Conservation (phyloP, 2,113 vertebrate genomes). For the Engystomops pustulosus region DNA sequence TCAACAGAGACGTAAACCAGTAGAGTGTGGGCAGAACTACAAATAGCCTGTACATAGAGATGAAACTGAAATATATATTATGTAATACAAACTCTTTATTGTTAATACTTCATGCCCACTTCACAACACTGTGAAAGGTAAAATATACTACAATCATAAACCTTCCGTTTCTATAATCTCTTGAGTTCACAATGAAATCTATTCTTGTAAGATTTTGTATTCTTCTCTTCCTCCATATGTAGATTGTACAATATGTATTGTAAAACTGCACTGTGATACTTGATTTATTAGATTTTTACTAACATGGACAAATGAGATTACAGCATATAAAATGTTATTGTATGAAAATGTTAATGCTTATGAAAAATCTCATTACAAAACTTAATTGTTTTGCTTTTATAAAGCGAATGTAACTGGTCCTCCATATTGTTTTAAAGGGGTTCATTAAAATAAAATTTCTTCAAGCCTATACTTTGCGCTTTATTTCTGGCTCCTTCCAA, state of each 20-base stretch:
- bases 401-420: slow-evolving; percentile 34
- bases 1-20: neutral
- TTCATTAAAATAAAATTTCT: slow-evolving; percentile 52
- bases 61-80: no score
- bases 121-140: slow-evolving; percentile 12
- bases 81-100: neutral
- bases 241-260: slow-evolving; percentile 39
- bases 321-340: slow-evolving; percentile 11
- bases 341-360: slow-evolving; percentile 8
- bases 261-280: slow-evolving; percentile 48
- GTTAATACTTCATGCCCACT: neutral
- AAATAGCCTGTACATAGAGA: neutral
- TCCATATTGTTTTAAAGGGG: slow-evolving; percentile 37
- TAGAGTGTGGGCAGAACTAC: neutral
- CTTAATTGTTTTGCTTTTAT: slow-evolving; percentile 46
- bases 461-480: neutral
- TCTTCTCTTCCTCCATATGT: slow-evolving; percentile 12
- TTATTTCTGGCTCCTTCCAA: no score
- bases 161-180: neutral
- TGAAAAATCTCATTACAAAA: slow-evolving; percentile 41
- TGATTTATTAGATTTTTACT: slow-evolving; percentile 40
- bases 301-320: neutral
- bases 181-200: slow-evolving; percentile 1
- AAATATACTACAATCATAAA: neutral
- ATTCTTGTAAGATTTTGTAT: slow-evolving; percentile 48